A percentile compares a stretch with the other conserved stretches of the same genome.
phyloP scores from a whole-genome alignment of 2,888 invertebrate genomes.

The Epirrhoe alternata region DNA sequence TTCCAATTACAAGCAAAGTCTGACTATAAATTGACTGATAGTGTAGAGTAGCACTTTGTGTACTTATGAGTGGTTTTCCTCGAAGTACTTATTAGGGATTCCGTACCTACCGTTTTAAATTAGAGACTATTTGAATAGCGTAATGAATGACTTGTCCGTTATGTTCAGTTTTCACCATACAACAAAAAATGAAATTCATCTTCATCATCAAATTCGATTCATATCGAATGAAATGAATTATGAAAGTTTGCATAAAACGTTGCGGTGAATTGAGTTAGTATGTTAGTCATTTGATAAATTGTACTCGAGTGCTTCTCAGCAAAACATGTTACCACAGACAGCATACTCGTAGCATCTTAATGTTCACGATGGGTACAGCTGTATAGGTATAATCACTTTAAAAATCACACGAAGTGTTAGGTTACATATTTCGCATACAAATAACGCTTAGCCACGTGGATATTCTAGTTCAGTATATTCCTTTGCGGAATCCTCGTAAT shows the following conservation, averaged over 20 bases:
- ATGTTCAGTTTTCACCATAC: constrained; percentile 3
- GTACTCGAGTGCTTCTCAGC: constrained; percentile 2
- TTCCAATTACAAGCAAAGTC: constrained; percentile 14
- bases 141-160: neutral
- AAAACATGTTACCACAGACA: neutral
- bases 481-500: neutral
- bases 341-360: neutral
- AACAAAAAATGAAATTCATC: constrained; percentile 25
- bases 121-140: neutral
- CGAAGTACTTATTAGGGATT: neutral
- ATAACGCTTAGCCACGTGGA: too few species aligned
- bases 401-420: neutral
- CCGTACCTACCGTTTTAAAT: neutral
- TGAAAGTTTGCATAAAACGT: constrained; percentile 27
- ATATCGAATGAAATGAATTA: constrained; percentile 16
- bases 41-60: constrained; percentile 3
- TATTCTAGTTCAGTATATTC: neutral
- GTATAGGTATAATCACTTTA: neutral
- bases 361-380: neutral
- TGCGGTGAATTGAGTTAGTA: constrained; percentile 8
- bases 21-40: constrained; percentile 1
- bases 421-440: too few species aligned
- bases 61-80: neutral
- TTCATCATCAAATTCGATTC: constrained; percentile 21
- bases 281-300: constrained; percentile 19